Conservation (phyloP, 1,140 invertebrate genomes). For the Drosophila mojavensis region DNA sequence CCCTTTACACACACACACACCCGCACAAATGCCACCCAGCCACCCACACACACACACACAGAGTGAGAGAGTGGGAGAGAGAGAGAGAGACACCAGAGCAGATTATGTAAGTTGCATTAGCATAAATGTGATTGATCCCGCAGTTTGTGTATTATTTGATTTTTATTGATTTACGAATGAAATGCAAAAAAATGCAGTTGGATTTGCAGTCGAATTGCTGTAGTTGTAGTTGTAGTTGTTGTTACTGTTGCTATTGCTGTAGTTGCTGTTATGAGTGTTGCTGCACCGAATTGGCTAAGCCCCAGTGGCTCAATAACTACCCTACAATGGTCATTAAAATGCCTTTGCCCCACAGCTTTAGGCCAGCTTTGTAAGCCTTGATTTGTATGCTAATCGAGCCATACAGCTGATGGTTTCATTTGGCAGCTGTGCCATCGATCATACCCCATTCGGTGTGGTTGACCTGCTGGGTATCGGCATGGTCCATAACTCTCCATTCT, state of each 20-base stretch:
- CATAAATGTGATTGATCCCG: constrained; percentile 81
- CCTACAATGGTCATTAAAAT: constrained; percentile 36
- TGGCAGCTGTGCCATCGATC: neutral
- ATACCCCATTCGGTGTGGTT: neutral
- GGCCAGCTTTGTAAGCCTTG: neutral
- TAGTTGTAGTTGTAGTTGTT: constrained; percentile 45
- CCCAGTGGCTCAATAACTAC: constrained; percentile 55
- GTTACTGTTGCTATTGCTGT: constrained; percentile 41
- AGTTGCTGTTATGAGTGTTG: constrained; percentile 67
- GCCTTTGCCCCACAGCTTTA: neutral
- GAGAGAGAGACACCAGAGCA: neutral
- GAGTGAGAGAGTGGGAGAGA: neutral
- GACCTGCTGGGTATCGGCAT: constrained; percentile 49
- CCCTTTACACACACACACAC: neutral
- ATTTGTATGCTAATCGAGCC: neutral
- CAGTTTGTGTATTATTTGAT: constrained; percentile 76
- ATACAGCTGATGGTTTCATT: neutral
- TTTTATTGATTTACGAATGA: constrained; percentile 74
- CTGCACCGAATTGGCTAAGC: constrained; percentile 56
- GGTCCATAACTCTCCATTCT: constrained; percentile 55
- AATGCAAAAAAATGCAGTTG: constrained; percentile 80
- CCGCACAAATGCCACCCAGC: neutral
- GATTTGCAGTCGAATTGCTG: constrained; percentile 53
- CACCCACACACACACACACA: neutral
- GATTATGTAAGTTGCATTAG: constrained; percentile 79